A percentile compares a stretch with the other conserved stretches of the same genome.
Evolutionary conservation across 2,888 invertebrate genomes (phyloP).

Genomic region (Zonitis immaculata): DNA sequence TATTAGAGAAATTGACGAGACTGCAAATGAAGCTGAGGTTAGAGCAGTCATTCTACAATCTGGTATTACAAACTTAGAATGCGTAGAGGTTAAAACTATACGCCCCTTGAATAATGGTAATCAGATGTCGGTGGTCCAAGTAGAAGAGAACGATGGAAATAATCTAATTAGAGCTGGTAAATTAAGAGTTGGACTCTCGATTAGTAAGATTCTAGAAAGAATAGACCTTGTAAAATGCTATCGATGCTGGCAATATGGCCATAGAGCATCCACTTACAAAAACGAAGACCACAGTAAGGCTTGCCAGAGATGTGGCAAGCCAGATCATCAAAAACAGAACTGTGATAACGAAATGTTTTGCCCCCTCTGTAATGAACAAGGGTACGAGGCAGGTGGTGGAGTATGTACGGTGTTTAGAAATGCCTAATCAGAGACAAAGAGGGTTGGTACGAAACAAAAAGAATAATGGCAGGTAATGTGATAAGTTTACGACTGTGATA

Average conservation of each 20-base stretch:
- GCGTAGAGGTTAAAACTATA: not conserved
- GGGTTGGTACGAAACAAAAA: too few species aligned
- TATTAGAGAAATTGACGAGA: not conserved
- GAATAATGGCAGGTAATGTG: too few species aligned
- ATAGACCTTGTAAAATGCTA: constrained; percentile 1
- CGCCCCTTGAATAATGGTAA: not conserved
- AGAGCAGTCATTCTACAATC: not conserved
- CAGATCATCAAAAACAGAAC: not conserved
- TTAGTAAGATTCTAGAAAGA: not conserved
- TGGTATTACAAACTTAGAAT: not conserved
- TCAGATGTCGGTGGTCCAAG: not conserved
- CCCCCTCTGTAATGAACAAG: not conserved
- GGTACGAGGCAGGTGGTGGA: constrained; percentile 2
- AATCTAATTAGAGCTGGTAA: not conserved
- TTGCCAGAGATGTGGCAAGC: constrained; percentile 2
- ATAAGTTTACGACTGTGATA: too few species aligned
- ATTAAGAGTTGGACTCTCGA: not conserved
- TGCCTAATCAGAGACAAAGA: too few species aligned
- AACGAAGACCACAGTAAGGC: not conserved
- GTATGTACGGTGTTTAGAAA: too few species aligned
- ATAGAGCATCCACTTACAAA: not conserved
- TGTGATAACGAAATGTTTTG: constrained; percentile 1
- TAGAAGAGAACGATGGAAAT: not conserved
- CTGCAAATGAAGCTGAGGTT: not conserved
- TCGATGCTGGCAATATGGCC: constrained; percentile 1